Base-by-base conservation (phyloP, 2,113 vertebrate genomes). In the Mustela nigripes region DNA sequence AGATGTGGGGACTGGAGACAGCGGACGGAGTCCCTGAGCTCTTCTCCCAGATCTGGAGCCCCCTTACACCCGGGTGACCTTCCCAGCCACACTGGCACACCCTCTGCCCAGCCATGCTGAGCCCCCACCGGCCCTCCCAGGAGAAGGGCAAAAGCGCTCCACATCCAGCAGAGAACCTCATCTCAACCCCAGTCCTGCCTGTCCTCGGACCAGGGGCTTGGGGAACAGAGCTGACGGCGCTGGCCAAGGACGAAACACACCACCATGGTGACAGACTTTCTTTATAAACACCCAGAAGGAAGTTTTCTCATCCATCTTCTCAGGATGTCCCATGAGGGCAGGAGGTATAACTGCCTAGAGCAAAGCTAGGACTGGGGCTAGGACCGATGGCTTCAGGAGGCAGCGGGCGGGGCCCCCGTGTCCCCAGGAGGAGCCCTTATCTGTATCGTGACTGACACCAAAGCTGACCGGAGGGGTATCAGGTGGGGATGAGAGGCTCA, bases 401-500 rank as follows among this genome's bases (percentile, higher is more conserved):
- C 7, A 33, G 74, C 21, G 24, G 83, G 50, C 14, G 53, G 42
- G n/a, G 60, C 63, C 71, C 85, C 0, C 0, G 58, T 31, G 5
- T 80, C 71, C 21, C 4, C 2, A 7, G 5, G n/a, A 9, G 0
- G 2, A 56, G 71, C 33, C 63, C 33, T 33, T 24, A 22, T 67
- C 45, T 92, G 60, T 28, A 45, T 8, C 56, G 60, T 86, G 82
- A 80, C 36, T 7, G 26, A 36, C 16, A 28, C 7, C 8, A 45
- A 12, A 39, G 42, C 16, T 80, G 14, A 45, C 85, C 39, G 5
- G 22, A 4, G 33, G 28, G 53, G n/a, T 33, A 7, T 26, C 69
- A 16, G 82, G 58, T 3, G 1, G 53, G n/a, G 36, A 5, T 0
- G 2, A 33, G 31, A 90, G n/a, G 74, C 82, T 99, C 98, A 99